Evolutionary conservation across 1,140 invertebrate species (phyloP).

Genomic region (Holotrichia oblita): DNA sequence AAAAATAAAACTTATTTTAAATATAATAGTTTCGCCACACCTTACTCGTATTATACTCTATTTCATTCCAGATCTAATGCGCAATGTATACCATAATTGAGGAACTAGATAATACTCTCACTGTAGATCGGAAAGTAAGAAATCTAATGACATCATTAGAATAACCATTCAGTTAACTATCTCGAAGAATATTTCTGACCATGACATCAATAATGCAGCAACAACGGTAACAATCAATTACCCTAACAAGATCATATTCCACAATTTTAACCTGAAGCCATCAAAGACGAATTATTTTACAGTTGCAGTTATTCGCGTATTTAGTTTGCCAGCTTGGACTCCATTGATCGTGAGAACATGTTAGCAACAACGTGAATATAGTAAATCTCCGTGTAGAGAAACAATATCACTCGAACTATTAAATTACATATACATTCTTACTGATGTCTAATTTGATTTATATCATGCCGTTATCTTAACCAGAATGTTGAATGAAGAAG

Average conservation of each 20-base stretch:
- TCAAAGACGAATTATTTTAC: conserved; percentile 31
- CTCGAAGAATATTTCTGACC: background rate
- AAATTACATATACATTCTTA: conserved; percentile 18
- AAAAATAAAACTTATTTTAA: no score
- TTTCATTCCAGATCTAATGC: background rate
- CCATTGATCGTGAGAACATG: conserved; percentile 22
- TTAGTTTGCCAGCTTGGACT: background rate
- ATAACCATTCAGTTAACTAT: conserved; percentile 26
- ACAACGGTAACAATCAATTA: conserved; percentile 25
- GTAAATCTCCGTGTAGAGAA: conserved; percentile 3
- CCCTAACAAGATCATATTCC: conserved; percentile 32
- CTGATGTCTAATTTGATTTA: conserved; percentile 11
- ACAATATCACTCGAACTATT: conserved; percentile 19
- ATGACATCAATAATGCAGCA: background rate
- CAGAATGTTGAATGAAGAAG: background rate
- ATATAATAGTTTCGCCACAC: background rate
- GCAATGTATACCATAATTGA: background rate
- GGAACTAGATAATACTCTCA: conserved; percentile 29
- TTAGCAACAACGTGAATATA: background rate
- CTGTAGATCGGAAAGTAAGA: background rate
- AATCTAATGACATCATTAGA: conserved; percentile 27
- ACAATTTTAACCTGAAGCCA: conserved; percentile 10
- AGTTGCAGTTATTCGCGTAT: conserved; percentile 24
- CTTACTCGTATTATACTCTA: background rate
- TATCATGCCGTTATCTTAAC: conserved; percentile 16